A percentile compares a stretch with the other conserved stretches of the same genome.
These are phyloP conservation scores for Ceratoteleas bidentatus DNA, from an alignment of 1,140 invertebrate species.

Conservation along the genomic window DNA sequence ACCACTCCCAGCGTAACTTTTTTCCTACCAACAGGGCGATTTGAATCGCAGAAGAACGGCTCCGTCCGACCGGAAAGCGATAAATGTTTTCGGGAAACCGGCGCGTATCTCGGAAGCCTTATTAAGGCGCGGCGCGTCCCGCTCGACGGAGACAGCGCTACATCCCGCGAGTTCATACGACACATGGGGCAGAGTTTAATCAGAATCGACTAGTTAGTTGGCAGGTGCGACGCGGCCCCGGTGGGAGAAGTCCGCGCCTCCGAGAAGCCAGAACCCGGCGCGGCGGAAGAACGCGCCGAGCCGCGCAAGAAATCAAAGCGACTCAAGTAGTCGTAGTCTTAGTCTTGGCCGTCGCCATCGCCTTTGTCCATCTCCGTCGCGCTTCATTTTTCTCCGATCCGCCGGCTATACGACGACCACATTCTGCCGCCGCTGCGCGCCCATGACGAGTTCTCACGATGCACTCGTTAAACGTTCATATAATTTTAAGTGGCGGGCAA, in stretches of 20 bases:
- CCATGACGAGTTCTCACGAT: conserved; percentile 67
- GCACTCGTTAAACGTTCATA: conserved; percentile 68
- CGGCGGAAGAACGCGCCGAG: conserved; percentile 52
- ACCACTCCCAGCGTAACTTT: too few species aligned
- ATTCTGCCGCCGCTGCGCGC: conserved; percentile 54
- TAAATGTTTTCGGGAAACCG: conserved; percentile 58
- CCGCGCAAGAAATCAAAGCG: conserved; percentile 69
- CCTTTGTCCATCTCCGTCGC: conserved; percentile 44
- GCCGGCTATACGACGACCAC: conserved; percentile 59
- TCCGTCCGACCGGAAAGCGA: background rate
- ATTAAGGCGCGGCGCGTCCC: conserved; percentile 33
- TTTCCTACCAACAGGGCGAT: too few species aligned
- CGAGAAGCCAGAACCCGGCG: conserved; percentile 61
- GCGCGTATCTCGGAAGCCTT: conserved; percentile 38
- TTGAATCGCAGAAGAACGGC: too few species aligned
- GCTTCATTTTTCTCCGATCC: conserved; percentile 61
- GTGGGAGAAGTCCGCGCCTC: conserved; percentile 64
- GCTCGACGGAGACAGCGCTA: conserved; percentile 32
- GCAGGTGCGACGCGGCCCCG: conserved; percentile 76
- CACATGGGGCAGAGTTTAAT: conserved; percentile 79
- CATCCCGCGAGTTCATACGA: conserved; percentile 69
- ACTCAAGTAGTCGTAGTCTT: conserved; percentile 60
- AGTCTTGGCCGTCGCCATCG: conserved; percentile 32
- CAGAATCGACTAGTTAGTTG: conserved; percentile 81
- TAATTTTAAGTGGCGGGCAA: conserved; percentile 65